Evolutionary conservation across 2,888 invertebrate species (phyloP), one percentile per base, ranked within the genome.

Genomic region (Heliconius hortense): DNA sequence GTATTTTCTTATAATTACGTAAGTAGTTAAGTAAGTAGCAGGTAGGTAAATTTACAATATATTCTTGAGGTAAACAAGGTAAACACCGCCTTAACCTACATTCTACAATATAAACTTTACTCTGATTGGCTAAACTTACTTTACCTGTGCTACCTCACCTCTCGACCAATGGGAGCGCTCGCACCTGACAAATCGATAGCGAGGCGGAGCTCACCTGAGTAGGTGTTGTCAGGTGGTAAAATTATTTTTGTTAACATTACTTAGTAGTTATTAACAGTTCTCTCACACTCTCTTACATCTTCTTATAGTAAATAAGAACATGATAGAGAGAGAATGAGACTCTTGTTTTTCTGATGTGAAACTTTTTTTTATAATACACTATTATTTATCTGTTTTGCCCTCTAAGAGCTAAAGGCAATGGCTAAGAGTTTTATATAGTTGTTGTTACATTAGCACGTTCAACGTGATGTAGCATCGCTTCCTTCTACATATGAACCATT

Each of bases 181-280:
- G 74, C 87, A 92, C 91, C 91, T 92, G 91, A 81, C 69, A 81
- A 82, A 82, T 88, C 87, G 83, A 86, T 86, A 77, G 48, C 73
- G 79, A 86, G 90, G 90, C 89, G 87, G 87, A 77, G 84, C 77
- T 67, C 74, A 81, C 83, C 79, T 79, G 79, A 69, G 74, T 74
- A 68, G 78, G 72, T 69, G 69, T 63, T 35, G 35, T 56, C 35
- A 71, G 5, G 13, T 69, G 15, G 15, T n/a, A n/a, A 53, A 53
- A 8, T 56, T 60, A 2, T 11, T 56, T 15, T 66, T 39, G 39
- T 13, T 24, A 39, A 39, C 5, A 24, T 39, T 24, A 4, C 5
- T 35, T 63, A 31, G 1, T 10, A 63, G 18, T 31, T 13, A 15
- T 26, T 60, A 31, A 31, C 31, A 31, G 31, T 31, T 31, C 8